A percentile compares a stretch with the other conserved stretches of the same genome.
phyloP scores from a whole-genome alignment of 2,888 invertebrate genomes.

The Hypercompe scribonia region DNA sequence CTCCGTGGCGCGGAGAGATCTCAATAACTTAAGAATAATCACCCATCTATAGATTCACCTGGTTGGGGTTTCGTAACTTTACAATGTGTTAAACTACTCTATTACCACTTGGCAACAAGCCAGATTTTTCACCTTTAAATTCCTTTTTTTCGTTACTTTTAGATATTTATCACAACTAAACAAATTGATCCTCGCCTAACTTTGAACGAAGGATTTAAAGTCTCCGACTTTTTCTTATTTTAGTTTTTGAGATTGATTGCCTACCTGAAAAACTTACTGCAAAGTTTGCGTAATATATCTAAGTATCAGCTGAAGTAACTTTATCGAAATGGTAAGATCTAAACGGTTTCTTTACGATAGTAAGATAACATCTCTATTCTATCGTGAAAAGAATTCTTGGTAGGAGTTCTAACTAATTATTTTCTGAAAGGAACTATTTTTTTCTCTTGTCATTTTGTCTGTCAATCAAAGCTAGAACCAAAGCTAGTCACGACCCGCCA shows the following conservation, averaged over 20 bases:
- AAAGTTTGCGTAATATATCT: not conserved
- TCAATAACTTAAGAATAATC: no score
- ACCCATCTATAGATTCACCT: no score
- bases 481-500: conserved; percentile 51
- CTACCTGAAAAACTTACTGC: not conserved
- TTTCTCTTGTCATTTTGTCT: conserved; percentile 34
- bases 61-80: no score
- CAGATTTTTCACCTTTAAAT: not conserved
- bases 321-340: not conserved
- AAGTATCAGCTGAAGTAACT: not conserved
- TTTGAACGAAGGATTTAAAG: not conserved
- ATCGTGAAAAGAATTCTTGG: not conserved
- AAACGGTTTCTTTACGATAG: not conserved
- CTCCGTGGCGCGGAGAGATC: no score
- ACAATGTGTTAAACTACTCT: no score
- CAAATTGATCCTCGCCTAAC: not conserved
- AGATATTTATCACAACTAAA: not conserved
- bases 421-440: conserved; percentile 14
- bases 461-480: conserved; percentile 34
- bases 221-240: not conserved
- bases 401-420: not conserved
- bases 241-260: not conserved
- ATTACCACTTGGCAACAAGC: no score
- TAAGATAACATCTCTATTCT: not conserved
- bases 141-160: not conserved